Evolutionary conservation across 2,113 vertebrate species (phyloP), one percentile per base, ranked within the genome.

Genomic region (Isurus oxyrinchus): DNA sequence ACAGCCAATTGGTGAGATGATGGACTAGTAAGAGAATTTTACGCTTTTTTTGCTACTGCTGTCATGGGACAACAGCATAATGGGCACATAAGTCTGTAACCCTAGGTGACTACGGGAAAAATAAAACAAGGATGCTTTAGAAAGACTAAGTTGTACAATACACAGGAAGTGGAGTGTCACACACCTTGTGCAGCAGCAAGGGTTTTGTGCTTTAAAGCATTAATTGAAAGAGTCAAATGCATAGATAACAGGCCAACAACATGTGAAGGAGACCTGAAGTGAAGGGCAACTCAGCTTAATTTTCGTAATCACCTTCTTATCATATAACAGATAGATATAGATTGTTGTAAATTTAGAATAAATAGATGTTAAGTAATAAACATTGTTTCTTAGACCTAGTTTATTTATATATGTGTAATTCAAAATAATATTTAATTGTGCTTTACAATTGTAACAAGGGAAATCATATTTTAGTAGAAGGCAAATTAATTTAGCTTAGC

Each of bases 331-430:
- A 63, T 63, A 63, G 31, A 40, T 44, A 63, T 23, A 57, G 23
- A 90, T 94, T 63, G 19, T n/a, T 63, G 61, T 66, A 63, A 21
- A 94, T 63, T 94, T 66, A 94, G 16, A 66, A 94, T 6, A 40
- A 94, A 44, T 63, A 94, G n/a, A 94, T 44, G 44, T 94, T 94
- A 94, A 66, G 66, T 94, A 40, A 94, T 40, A 59, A 90, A 90
- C 14, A 63, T 8, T 66, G 7, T 2, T 66, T 94, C 53, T 90
- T 55, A 90, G 19, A 63, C 21, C 35, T 94, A 40, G 57, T 40
- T n/a, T 91, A 59, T 59, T 87, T 91, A 91, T 57, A 88, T 53
- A 55, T 61, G 57, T 19, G 35, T 63, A 40, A 63, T 94, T 63
- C 57, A 94, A 93, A 61, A 93, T 16, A 61, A 66, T 94, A 63